Evolutionary conservation across 2,888 invertebrate genomes (phyloP).

Genomic region (Omphaloscelis lunosa): DNA sequence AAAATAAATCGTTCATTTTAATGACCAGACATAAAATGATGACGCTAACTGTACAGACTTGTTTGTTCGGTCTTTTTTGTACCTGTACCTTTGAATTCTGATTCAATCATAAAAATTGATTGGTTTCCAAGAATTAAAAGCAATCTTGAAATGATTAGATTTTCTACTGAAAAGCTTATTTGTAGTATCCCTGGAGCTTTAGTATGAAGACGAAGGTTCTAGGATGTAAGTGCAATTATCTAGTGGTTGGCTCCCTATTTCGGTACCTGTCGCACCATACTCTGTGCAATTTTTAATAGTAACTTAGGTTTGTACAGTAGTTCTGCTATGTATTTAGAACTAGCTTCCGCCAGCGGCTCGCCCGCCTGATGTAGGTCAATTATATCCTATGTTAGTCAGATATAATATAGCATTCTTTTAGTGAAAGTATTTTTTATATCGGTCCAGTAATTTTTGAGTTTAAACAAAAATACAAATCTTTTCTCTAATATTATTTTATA

Average conservation of each 20-base stretch:
- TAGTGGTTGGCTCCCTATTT: background rate
- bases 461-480: too few species aligned
- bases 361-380: too few species aligned
- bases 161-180: background rate
- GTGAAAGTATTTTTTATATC: too few species aligned
- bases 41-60: background rate
- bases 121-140: slow-evolving; percentile 2
- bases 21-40: background rate
- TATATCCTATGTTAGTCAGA: too few species aligned
- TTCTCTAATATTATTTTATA: too few species aligned
- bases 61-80: background rate
- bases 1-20: background rate
- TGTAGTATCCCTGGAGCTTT: background rate
- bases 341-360: too few species aligned
- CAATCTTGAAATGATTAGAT: background rate
- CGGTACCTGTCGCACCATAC: too few species aligned
- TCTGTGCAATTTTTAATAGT: background rate
- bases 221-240: background rate
- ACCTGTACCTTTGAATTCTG: background rate
- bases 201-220: background rate
- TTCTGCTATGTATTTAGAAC: background rate
- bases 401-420: too few species aligned
- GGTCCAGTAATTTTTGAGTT: too few species aligned
- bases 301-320: background rate
- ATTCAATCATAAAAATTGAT: background rate